Conservation (phyloP, 2,797 vertebrate species). For the Dipus sagitta region DNA sequence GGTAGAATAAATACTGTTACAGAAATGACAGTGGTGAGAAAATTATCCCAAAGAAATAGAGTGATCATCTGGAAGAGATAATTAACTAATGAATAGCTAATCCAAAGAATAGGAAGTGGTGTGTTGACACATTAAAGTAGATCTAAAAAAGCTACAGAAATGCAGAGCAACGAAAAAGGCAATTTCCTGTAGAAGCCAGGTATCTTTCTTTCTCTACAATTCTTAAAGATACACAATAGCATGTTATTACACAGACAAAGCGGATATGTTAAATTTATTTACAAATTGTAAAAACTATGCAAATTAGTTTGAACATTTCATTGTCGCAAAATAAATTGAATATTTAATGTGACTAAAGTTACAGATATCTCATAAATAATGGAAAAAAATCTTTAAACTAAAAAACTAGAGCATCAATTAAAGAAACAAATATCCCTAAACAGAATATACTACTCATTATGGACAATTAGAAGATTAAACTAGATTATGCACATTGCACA, state of each 20-base stretch:
- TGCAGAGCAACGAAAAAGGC: slow-evolving; percentile 16
- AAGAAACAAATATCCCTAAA: background rate
- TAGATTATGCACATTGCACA: background rate
- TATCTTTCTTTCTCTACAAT: background rate
- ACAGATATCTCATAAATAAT: background rate
- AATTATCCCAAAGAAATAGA: slow-evolving; percentile 62
- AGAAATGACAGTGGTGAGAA: slow-evolving; percentile 58
- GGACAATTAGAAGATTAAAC: background rate
- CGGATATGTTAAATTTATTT: background rate
- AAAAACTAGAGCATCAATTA: background rate
- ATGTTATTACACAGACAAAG: slow-evolving; percentile 20
- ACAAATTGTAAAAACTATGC: background rate
- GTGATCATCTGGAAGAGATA: slow-evolving; percentile 67
- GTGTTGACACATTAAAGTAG: slow-evolving; percentile 59
- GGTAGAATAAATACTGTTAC: slow-evolving; percentile 24
- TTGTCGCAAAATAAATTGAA: background rate
- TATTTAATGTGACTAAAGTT: slow-evolving; percentile 32
- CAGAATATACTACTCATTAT: background rate
- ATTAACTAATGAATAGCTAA: slow-evolving; percentile 73
- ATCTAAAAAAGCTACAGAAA: slow-evolving; percentile 59
- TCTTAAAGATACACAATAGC: background rate
- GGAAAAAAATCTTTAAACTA: background rate
- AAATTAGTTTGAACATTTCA: background rate
- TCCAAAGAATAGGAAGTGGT: slow-evolving; percentile 62
- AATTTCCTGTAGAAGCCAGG: background rate